Evolutionary conservation across 1,140 invertebrate genomes (phyloP), one percentile per base, ranked within the genome.

Genomic region (Nebria ingens): DNA sequence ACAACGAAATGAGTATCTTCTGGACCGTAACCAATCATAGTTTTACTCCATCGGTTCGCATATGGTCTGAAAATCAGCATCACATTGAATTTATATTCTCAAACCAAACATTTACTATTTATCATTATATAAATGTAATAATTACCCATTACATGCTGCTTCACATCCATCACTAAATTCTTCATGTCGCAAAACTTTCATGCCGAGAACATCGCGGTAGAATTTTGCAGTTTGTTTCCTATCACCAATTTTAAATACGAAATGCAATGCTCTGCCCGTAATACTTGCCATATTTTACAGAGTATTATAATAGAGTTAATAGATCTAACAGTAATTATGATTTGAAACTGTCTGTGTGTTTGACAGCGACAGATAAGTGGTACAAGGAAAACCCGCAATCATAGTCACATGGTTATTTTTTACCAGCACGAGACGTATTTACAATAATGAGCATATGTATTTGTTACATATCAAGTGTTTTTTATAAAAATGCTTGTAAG

Each of bases 1-100:
- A 97, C 76, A 2, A 97, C 95, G 81, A 98, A 99, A 73, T 98
- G 89, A 52, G 81, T 79, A 64, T 95, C 89, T 75, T 99, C 97
- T 6, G 88, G 83, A 0, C 96, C 96, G 79, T 97, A 99, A 11
- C 96, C 97, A 50, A 98, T 82, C 96, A 99, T 99, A 0, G 97
- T 98, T 76, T 99, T 99, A 66, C 92, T 97, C 97, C 97, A 99
- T 61, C 90, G 86, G 61, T 94, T 95, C 68, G 91, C 90, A 75
- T 97, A 98, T 15, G 93, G 93, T 38, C 92, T 93, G 65, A 51
- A 71, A 76, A 69, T 60, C 66, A n/a, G n/a, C n/a, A n/a, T n/a
- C n/a, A n/a, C n/a, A n/a, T n/a, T n/a, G n/a, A n/a, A n/a, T n/a
- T n/a, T n/a, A n/a, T n/a, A n/a, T n/a, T n/a, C n/a, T n/a, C n/a